Base-by-base conservation (phyloP, 2,113 vertebrate species). In the Vidua chalybeata region DNA sequence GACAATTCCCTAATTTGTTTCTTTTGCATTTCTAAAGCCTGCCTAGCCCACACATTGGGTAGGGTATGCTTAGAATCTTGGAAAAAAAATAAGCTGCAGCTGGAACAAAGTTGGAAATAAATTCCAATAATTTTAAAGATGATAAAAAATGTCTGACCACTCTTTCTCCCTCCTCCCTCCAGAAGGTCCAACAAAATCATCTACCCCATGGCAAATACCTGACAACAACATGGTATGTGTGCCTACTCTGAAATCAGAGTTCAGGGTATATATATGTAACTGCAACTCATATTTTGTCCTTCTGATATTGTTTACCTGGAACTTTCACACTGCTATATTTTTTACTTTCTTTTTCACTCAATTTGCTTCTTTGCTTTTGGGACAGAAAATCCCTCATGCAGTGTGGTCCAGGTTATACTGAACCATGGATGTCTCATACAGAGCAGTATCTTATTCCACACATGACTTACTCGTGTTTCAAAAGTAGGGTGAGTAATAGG, bases 401-500 rank as follows among this genome's bases (percentile, higher is more conserved):
- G 43, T 87, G 59, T 86, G 90, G 84, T 87, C 87, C 85, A 93
- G 75, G 88, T 71, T 85, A 80, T 86, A 24, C 35, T 81, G 49
- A 77, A 30, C 56, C 56, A 24, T 6, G 68, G 80, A 93, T 94
- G 64, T 89, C 80, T 97, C 80, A 92, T 71, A 31, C 86, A 77
- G 63, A 68, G 48, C 39, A 74, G 80, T 92, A 90, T 90, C 95
- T 87, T 93, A 94, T 89, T 95, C 61, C 16, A 1, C 71, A 75
- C 52, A 56, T 75, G 68, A 68, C 61, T 97, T 93, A 88, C 67
- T 95, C 67, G 52, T 90, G 48, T 94, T 96, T 88, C 90, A 91
- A 91, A 91, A 91, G 78, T 24, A 67, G 72, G 5, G 55, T 97
- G 94, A 97, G 82, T 92, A 96, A 94, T 68, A 72, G 63, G 68